phyloP scores from a whole-genome alignment of 2,797 vertebrate genomes.

The Petrocephalus sullivani region DNA sequence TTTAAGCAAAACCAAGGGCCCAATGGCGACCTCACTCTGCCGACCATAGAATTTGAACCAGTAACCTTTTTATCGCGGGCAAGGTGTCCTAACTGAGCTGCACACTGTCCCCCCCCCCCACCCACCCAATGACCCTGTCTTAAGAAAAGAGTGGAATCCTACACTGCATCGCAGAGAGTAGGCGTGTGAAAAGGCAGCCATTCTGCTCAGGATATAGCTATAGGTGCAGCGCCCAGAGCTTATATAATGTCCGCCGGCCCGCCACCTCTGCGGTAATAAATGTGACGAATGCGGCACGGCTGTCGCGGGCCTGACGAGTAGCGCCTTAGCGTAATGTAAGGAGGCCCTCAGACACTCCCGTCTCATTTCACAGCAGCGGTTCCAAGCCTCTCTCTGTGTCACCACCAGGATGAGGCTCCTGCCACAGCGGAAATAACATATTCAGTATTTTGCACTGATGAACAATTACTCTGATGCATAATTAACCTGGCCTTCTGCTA shows the following conservation, averaged over 20 bases:
- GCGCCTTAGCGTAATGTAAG: constrained; percentile 10
- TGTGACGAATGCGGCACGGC: not conserved
- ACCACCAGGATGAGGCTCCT: not conserved
- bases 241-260: not conserved
- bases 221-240: not conserved
- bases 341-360: not conserved
- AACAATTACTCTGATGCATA: constrained; percentile 55
- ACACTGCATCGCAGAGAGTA: not conserved
- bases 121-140: not conserved
- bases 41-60: not conserved
- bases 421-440: constrained; percentile 19
- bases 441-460: constrained; percentile 34
- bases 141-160: not conserved
- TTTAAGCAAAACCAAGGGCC: not conserved
- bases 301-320: constrained; percentile 1
- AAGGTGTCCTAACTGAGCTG: not conserved
- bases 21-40: not conserved
- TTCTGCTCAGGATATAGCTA: not conserved
- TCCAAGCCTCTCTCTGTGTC: not conserved
- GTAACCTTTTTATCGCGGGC: not conserved
- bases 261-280: constrained; percentile 2
- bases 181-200: not conserved
- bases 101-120: not conserved
- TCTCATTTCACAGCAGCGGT: not conserved
- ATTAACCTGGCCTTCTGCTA: constrained; percentile 44